These are phyloP conservation scores for Zosterops lateralis DNA, from an alignment of 2,113 vertebrate genomes.

Conservation along the genomic window DNA sequence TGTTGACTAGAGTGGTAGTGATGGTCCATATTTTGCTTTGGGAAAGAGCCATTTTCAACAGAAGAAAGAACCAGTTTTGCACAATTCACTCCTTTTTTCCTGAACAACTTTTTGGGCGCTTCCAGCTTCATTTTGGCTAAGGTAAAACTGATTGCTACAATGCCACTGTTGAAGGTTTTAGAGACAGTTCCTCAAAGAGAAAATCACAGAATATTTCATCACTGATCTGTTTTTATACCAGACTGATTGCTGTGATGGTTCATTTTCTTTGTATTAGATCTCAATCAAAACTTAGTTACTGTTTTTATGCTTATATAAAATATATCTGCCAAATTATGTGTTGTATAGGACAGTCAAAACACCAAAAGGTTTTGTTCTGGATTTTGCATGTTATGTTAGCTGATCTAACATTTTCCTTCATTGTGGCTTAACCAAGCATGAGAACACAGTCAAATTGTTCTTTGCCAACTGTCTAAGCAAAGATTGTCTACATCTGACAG, in stretches of 20 bases:
- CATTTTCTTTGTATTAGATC: background rate
- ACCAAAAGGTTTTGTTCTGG: background rate
- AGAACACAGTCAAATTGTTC: background rate
- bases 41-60: background rate
- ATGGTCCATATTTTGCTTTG: background rate
- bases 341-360: background rate
- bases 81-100: background rate
- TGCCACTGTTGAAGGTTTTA: background rate
- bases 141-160: background rate
- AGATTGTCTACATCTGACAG: background rate
- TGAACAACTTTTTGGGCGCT: background rate
- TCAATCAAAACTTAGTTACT: background rate
- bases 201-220: background rate
- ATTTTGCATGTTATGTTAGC: background rate
- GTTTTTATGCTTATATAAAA: background rate
- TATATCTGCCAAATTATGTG: background rate
- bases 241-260: background rate
- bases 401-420: background rate
- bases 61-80: background rate
- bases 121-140: background rate
- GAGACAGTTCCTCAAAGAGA: background rate
- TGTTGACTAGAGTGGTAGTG: background rate
- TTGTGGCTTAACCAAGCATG: background rate
- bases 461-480: background rate
- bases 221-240: background rate